Evolutionary conservation across 2,888 invertebrate species (phyloP).

Genomic region (Epistrophella euchroma): DNA sequence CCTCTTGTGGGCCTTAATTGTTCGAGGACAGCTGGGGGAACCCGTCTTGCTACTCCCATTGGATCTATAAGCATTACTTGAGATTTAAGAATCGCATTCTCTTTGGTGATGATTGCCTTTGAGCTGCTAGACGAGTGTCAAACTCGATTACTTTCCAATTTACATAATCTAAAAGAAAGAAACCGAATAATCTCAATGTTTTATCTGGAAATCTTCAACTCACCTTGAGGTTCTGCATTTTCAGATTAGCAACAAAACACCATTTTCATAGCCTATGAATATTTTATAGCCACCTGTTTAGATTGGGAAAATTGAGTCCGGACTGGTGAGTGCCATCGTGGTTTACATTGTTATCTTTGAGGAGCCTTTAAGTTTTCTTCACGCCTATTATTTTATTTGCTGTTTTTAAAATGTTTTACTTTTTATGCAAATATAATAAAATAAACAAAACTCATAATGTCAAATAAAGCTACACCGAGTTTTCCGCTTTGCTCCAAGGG

Average conservation of each 20-base stretch:
- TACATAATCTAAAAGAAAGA: conserved; percentile 84
- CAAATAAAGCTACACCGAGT: too few species aligned
- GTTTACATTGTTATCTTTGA: too few species aligned
- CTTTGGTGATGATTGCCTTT: conserved; percentile 94
- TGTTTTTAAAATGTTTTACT: too few species aligned
- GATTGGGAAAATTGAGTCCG: too few species aligned
- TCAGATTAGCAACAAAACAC: conserved; percentile 89
- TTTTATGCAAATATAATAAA: too few species aligned
- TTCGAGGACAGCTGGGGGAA: conserved; percentile 91
- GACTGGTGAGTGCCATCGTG: too few species aligned
- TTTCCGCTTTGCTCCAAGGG: too few species aligned
- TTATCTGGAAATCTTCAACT: background rate
- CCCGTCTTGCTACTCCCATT: conserved; percentile 91
- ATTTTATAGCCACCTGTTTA: too few species aligned
- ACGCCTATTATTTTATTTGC: too few species aligned
- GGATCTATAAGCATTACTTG: conserved; percentile 95
- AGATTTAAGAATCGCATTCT: conserved; percentile 92
- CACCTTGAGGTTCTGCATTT: conserved; percentile 88
- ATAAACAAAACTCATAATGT: too few species aligned
- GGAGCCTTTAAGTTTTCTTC: too few species aligned
- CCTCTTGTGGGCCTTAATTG: conserved; percentile 91
- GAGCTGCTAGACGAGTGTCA: conserved; percentile 96
- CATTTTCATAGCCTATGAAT: conserved; percentile 91
- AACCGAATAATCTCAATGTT: background rate
- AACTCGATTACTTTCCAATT: conserved; percentile 93